Evolutionary conservation across 2,113 vertebrate genomes (phyloP), one percentile per base, ranked within the genome.

Genomic region (Heterocephalus glaber): DNA sequence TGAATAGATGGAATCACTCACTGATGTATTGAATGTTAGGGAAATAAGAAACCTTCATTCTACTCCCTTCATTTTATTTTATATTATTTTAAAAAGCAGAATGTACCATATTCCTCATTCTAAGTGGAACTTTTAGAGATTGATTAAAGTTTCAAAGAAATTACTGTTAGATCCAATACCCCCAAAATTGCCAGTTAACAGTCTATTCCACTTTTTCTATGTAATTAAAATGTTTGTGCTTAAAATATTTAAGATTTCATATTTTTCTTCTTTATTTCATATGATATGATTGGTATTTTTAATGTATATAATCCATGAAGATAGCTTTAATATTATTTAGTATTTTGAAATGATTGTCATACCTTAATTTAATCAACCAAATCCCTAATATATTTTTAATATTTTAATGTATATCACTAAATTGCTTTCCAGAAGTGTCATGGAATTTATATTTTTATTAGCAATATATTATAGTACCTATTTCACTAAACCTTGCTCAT

Each of bases 361-460:
- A 63, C 7, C 33, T 77, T 89, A 86, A 63, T 70, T 95, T 96
- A 95, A 17, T 83, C 30, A 94, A 38, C 3, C 6, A 87, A 87
- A 76, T 22, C 41, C 6, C 44, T 60, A n/a, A 54, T 95, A 56
- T 72, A 7, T 74, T 89, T 94, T 94, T 74, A 89, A 41, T 89
- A 90, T 92, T 65, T 96, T 85, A 81, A 66, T 96, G 16, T 20
- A 8, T 68, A 68, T 92, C 47, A 92, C 30, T 80, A 89, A 89
- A 84, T 90, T 89, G 28, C 30, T n/a, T 92, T 68, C 24, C 68
- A 70, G 89, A 89, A 61, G 2, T 95, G 7, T 86, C 24, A 58
- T 86, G 84, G 38, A 92, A 80, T 77, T 87, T 80, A 61, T 38
- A 89, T 90, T 90, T 22, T 60, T 83, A 82, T 52, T 61, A 89